A percentile compares a stretch with the other conserved stretches of the same genome.
phyloP scores from a whole-genome alignment of 2,797 vertebrate species.

The Simalia tracyae region DNA sequence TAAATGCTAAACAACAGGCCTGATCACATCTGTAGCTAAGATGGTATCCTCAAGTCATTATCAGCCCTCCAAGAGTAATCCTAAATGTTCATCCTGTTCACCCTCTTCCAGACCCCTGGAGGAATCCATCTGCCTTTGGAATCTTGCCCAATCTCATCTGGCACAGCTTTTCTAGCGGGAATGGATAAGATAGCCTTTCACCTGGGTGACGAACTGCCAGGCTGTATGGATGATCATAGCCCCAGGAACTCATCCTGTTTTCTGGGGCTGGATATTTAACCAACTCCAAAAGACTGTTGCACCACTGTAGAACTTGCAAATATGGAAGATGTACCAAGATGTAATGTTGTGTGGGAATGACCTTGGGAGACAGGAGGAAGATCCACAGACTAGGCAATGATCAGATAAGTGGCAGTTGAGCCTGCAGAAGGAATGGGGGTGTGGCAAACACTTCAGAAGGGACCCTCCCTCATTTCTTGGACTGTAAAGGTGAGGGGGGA shows the following conservation, averaged over 20 bases:
- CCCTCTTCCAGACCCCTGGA: not conserved
- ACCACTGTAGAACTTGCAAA: constrained; percentile 11
- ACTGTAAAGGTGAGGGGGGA: too few relatives aligned
- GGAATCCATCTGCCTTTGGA: constrained; percentile 58
- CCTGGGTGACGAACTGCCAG: constrained; percentile 62
- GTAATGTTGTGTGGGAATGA: too few relatives aligned
- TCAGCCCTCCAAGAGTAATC: constrained; percentile 31
- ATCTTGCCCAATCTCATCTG: constrained; percentile 63
- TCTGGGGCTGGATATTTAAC: too few relatives aligned
- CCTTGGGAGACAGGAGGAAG: too few relatives aligned
- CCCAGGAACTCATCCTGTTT: not conserved
- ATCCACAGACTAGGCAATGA: too few relatives aligned
- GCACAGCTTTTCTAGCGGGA: constrained; percentile 60
- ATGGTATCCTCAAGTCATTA: not conserved
- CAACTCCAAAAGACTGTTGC: constrained; percentile 14
- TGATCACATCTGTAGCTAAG: too few relatives aligned
- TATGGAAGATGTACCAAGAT: not conserved
- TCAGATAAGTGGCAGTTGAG: too few relatives aligned
- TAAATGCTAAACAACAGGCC: too few relatives aligned
- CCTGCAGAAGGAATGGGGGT: too few relatives aligned
- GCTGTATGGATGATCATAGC: constrained; percentile 38
- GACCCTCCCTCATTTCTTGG: too few relatives aligned
- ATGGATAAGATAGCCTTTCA: constrained; percentile 51
- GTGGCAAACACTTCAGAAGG: too few relatives aligned
- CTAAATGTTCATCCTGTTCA: constrained; percentile 27